These are phyloP conservation scores for Sitta europaea DNA, from an alignment of 2,113 vertebrate species.

Conservation along the genomic window DNA sequence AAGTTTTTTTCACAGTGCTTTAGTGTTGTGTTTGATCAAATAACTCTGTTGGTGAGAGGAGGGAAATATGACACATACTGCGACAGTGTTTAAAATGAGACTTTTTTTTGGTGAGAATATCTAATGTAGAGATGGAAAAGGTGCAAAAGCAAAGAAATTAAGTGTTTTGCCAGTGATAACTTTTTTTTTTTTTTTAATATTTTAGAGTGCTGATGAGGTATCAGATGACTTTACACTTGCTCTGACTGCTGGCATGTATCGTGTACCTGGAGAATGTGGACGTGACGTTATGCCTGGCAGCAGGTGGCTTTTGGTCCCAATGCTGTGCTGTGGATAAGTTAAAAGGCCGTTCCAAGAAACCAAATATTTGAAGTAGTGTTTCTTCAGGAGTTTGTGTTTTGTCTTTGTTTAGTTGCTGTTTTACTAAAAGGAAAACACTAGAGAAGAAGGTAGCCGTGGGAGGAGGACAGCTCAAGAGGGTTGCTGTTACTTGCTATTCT, in stretches of 20 bases:
- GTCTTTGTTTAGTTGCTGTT: neutral
- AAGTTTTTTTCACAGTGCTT: neutral
- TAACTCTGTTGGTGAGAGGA: neutral
- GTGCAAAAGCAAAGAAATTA: neutral
- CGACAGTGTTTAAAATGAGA: neutral
- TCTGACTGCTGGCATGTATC: accelerated
- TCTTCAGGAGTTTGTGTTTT: neutral
- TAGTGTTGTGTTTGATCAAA: neutral
- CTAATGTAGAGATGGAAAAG: neutral
- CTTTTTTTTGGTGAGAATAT: neutral
- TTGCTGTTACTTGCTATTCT: neutral
- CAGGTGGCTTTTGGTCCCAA: neutral
- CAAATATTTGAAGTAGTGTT: neutral
- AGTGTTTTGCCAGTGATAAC: neutral
- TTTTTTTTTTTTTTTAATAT: accelerated
- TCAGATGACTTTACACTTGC: neutral
- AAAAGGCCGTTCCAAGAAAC: neutral
- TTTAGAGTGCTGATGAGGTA: neutral
- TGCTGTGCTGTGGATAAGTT: neutral
- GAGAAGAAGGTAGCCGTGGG: neutral
- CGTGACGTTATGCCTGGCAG: accelerated
- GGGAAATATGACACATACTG: accelerated
- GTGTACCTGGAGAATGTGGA: accelerated
- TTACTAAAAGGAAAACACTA: neutral
- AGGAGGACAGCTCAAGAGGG: neutral